phyloP scores from a whole-genome alignment of 2,888 invertebrate genomes.

The Lasioglossum villosulum region DNA sequence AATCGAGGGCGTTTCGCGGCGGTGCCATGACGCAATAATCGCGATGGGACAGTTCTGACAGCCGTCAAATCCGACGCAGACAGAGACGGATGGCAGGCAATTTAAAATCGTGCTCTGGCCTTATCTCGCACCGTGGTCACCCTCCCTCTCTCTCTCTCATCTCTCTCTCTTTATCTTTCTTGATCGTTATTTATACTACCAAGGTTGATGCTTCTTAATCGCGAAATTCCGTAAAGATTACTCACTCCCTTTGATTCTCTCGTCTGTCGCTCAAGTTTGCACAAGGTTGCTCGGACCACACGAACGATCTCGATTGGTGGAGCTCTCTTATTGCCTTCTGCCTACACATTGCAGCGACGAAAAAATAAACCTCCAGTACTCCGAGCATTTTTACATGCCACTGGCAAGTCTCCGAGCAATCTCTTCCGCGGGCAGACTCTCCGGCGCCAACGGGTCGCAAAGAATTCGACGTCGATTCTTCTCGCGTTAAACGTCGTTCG shows the following conservation, averaged over 20 bases:
- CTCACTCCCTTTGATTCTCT: neutral
- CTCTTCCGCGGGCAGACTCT: neutral
- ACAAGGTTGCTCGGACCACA: neutral
- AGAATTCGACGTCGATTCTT: too few relatives aligned
- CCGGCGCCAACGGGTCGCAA: neutral
- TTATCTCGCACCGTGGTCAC: constrained; percentile 53
- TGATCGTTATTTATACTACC: constrained; percentile 26
- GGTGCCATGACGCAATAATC: constrained; percentile 63
- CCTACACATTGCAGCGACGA: neutral
- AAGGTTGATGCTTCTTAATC: constrained; percentile 29
- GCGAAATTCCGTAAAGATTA: constrained; percentile 17
- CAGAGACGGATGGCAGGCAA: constrained; percentile 61
- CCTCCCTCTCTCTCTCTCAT: constrained; percentile 6
- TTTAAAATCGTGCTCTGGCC: constrained; percentile 61
- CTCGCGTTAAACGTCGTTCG: too few relatives aligned
- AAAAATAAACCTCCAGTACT: neutral
- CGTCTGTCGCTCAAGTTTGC: neutral
- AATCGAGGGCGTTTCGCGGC: constrained; percentile 46
- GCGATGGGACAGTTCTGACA: constrained; percentile 61
- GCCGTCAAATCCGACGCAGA: constrained; percentile 54
- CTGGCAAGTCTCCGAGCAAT: neutral
- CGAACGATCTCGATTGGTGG: neutral
- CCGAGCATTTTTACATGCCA: neutral
- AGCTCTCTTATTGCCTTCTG: neutral
- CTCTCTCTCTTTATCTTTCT: neutral